Conservation (phyloP, 2,888 invertebrate genomes). For the Vandiemenella viatica region DNA sequence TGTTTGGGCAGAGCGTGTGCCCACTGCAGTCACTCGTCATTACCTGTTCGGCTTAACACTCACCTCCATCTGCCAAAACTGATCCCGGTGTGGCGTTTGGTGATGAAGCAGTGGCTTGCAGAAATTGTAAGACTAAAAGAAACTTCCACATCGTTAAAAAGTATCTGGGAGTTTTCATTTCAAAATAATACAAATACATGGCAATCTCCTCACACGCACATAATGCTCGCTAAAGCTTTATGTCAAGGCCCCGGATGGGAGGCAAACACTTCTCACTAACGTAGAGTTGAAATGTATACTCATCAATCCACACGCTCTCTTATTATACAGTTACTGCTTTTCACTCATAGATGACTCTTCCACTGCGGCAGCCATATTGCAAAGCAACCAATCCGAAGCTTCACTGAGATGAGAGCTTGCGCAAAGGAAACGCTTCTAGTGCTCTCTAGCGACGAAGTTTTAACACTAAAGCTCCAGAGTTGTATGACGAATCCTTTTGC, state of each 20-base stretch:
- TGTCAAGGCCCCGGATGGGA: conserved; percentile 11
- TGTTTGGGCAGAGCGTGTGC: no score
- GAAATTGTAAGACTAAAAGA: conserved; percentile 13
- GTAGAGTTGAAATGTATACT: not conserved
- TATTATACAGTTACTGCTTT: no score
- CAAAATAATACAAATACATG: not conserved
- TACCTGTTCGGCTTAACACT: no score
- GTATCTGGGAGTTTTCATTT: not conserved
- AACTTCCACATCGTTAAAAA: conserved; percentile 11
- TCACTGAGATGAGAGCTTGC: not conserved
- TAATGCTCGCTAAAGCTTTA: conserved; percentile 8
- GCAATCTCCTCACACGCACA: conserved; percentile 5
- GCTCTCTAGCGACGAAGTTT: not conserved
- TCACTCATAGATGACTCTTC: not conserved
- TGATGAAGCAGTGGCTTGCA: conserved; percentile 16
- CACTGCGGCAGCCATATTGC: not conserved
- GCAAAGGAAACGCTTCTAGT: not conserved
- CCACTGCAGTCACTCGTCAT: no score
- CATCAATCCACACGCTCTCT: not conserved
- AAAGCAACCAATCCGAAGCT: not conserved
- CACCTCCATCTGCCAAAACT: conserved; percentile 16
- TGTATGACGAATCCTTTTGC: not conserved
- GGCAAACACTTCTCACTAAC: conserved; percentile 5
- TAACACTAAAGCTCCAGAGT: not conserved
- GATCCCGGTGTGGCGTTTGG: conserved; percentile 15